Evolutionary conservation across 2,888 invertebrate species (phyloP), one percentile per base, ranked within the genome.

Genomic region (Bhutanitis thaidina): DNA sequence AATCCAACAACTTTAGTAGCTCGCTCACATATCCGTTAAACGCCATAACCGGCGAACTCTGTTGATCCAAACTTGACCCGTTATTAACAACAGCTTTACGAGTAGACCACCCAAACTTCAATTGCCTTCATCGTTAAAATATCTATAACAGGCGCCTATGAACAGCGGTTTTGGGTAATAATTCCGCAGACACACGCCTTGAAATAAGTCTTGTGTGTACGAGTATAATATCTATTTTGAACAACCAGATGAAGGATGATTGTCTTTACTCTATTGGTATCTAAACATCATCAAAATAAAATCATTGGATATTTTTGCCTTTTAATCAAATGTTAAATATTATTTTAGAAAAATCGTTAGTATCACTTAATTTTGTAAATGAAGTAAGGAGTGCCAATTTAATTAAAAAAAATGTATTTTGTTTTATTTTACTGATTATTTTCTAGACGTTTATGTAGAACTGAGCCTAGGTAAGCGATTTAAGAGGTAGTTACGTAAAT

Each of bases 31-130:
- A 15, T 45, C 45, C 35, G 45, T 45, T 45, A 51, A 51, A 36
- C 27, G 15, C 32, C 29, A 8, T 30, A 39, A 45, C 32, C 43
- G 16, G 29, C 38, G 35, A 9, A 3, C 39, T 3, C 43, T 43
- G 39, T 47, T 35, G 41, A 15, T 51, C 43, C 43, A 47, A 56
- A 60, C 56, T 59, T 57, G 56, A 60, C 52, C 57, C 44, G 55
- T 50, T 54, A 53, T 52, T 54, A 53, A 52, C 54, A n/a, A 46
- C 45, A 39, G 8, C 45, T 62, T 64, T 59, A 64, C 54, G 59
- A 61, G 59, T 53, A 52, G 64, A 65, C 65, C 65, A 63, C 65
- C 65, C 65, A 62, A 52, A 57, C 53, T 56, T 58, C 59, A 62
- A 64, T 64, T 62, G 55, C 54, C 47, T 12, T 47, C 56, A 56